These are phyloP conservation scores for Dexiosoma caninum DNA, from an alignment of 2,888 invertebrate species.

Conservation along the genomic window DNA sequence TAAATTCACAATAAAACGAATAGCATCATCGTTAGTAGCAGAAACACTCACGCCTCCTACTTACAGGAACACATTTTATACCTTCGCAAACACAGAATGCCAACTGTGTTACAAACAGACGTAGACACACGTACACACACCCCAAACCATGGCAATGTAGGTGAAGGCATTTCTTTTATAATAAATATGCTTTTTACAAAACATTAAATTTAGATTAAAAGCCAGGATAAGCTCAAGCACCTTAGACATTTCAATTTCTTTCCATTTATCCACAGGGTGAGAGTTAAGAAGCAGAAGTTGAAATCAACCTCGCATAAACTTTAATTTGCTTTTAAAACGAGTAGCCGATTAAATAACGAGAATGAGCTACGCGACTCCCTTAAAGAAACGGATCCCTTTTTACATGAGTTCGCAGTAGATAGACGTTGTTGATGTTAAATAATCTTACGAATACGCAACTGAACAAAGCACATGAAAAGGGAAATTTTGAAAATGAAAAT, in stretches of 20 bases:
- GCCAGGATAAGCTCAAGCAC: slow-evolving; percentile 67
- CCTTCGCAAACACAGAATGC: background rate
- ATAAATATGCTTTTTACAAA: slow-evolving; percentile 70
- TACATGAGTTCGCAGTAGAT: background rate
- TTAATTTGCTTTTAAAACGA: slow-evolving; percentile 52
- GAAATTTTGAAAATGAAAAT: slow-evolving; percentile 55
- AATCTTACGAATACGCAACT: slow-evolving; percentile 30
- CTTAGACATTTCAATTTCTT: slow-evolving; percentile 57
- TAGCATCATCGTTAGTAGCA: slow-evolving; percentile 30
- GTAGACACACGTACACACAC: background rate
- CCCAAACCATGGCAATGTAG: slow-evolving; percentile 62
- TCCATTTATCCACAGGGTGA: slow-evolving; percentile 43
- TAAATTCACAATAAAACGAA: slow-evolving; percentile 5
- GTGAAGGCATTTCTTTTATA: slow-evolving; percentile 70
- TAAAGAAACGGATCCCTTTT: slow-evolving; percentile 44
- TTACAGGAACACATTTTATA: slow-evolving; percentile 3
- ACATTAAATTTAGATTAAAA: slow-evolving; percentile 71
- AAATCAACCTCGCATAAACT: slow-evolving; percentile 57
- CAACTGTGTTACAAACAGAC: background rate
- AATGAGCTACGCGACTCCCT: background rate
- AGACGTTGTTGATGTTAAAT: slow-evolving; percentile 7
- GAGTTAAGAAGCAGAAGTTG: slow-evolving; percentile 43
- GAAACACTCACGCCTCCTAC: slow-evolving; percentile 53
- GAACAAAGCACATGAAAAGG: slow-evolving; percentile 20
- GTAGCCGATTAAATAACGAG: background rate